These are phyloP conservation scores for Lycorma delicatula DNA, from an alignment of 1,140 invertebrate genomes.

Conservation along the genomic window DNA sequence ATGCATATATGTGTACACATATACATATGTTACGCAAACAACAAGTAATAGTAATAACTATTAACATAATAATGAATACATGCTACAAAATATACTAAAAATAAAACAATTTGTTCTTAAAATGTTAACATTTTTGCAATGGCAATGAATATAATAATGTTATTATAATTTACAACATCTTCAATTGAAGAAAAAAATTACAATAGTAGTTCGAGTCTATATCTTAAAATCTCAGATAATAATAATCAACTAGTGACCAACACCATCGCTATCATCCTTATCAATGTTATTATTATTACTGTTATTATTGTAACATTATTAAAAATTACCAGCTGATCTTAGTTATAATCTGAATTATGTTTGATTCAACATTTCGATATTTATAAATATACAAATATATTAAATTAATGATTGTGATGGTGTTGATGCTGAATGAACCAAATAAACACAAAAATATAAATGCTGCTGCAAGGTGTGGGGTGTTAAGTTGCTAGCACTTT, in stretches of 20 bases:
- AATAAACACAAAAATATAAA: conserved; percentile 8
- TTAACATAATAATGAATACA: too few species aligned
- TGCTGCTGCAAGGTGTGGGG: not conserved
- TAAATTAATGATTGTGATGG: too few species aligned
- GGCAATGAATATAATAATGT: too few species aligned
- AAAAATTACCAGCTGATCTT: too few species aligned
- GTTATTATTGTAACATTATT: conserved; percentile 14
- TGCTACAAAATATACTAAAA: conserved; percentile 21
- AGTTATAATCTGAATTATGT: too few species aligned
- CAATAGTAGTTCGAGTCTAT: too few species aligned
- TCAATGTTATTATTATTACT: conserved; percentile 5
- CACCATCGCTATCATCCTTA: conserved; percentile 20
- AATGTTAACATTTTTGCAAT: conserved; percentile 26
- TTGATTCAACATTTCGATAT: too few species aligned
- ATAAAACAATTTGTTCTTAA: conserved; percentile 24
- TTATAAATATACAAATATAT: too few species aligned
- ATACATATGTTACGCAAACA: too few species aligned
- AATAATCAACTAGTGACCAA: conserved; percentile 26
- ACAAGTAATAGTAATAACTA: too few species aligned
- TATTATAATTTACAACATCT: conserved; percentile 28
- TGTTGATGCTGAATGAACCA: conserved; percentile 19
- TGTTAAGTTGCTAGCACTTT: conserved; percentile 9
- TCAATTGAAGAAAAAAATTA: conserved; percentile 21
- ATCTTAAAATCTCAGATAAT: too few species aligned
- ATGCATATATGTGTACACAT: too few species aligned